Percentiles rank a stretch among this genome's conserved stretches.
Conservation (phyloP, 1,140 invertebrate genomes). For the Tenebrio molitor region DNA sequence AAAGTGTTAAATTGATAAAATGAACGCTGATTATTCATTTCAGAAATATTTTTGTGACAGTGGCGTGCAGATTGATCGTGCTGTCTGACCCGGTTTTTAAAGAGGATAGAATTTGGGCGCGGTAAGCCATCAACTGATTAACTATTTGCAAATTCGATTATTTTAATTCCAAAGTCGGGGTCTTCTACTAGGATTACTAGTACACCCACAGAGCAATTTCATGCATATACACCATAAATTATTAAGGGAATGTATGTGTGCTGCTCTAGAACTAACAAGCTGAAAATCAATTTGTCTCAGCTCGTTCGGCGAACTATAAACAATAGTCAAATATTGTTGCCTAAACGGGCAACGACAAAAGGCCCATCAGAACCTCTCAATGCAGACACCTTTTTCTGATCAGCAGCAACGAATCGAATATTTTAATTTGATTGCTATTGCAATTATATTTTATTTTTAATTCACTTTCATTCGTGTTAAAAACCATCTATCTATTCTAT, state of each 20-base stretch:
- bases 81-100: no score
- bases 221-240: constrained; percentile 20
- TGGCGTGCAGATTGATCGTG: neutral
- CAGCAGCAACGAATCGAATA: no score
- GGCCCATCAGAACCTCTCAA: no score
- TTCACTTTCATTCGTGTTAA: no score
- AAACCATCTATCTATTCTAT: no score
- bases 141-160: constrained; percentile 27
- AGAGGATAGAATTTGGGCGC: constrained; percentile 12
- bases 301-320: neutral
- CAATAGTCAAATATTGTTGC: neutral
- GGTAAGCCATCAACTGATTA: constrained; percentile 13
- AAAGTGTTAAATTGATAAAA: no score
- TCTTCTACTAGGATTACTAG: neutral
- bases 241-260: constrained; percentile 12
- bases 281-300: constrained; percentile 5
- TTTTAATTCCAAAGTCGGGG: constrained; percentile 12
- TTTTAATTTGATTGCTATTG: no score
- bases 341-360: no score
- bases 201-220: constrained; percentile 17
- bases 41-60: no score
- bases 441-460: no score
- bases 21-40: no score
- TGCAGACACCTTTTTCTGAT: no score
- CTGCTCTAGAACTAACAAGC: neutral